Conservation (phyloP, 2,113 vertebrate genomes). For the Pygoscelis antarcticus region DNA sequence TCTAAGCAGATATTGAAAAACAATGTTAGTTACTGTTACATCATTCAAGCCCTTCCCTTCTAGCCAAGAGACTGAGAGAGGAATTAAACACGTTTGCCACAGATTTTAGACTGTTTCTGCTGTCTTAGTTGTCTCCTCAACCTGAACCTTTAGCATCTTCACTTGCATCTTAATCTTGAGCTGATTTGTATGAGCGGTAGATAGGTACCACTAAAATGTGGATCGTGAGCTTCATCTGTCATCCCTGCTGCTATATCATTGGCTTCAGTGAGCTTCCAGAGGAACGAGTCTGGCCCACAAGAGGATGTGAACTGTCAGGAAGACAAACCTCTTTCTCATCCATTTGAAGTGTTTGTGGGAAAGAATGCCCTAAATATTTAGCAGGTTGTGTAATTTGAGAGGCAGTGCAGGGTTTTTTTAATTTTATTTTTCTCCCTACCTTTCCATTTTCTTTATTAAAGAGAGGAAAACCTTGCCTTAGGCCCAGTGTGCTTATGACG, state of each 20-base stretch:
- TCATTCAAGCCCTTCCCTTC: background rate
- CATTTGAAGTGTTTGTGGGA: conserved; percentile 40
- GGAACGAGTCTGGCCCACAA: conserved; percentile 2
- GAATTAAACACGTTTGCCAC: background rate
- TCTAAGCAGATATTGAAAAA: background rate
- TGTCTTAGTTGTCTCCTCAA: background rate
- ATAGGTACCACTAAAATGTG: background rate
- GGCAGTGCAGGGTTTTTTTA: background rate
- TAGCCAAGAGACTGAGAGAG: background rate
- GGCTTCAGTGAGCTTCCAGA: conserved; percentile 33
- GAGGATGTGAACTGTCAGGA: conserved; percentile 41
- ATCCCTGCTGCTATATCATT: background rate
- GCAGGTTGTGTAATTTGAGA: conserved; percentile 55
- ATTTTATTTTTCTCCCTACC: conserved; percentile 27
- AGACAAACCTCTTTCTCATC: conserved; percentile 38
- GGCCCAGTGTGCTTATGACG: conserved; percentile 10
- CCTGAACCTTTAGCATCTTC: background rate
- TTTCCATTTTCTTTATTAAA: conserved; percentile 60
- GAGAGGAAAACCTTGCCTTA: conserved; percentile 34
- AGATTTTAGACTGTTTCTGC: background rate
- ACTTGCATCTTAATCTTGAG: conserved; percentile 30
- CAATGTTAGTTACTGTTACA: background rate
- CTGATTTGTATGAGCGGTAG: background rate
- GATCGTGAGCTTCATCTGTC: background rate
- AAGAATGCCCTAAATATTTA: conserved; percentile 64